These are phyloP conservation scores for Piscicola geometra DNA, from an alignment of 2,888 invertebrate genomes.

Conservation along the genomic window DNA sequence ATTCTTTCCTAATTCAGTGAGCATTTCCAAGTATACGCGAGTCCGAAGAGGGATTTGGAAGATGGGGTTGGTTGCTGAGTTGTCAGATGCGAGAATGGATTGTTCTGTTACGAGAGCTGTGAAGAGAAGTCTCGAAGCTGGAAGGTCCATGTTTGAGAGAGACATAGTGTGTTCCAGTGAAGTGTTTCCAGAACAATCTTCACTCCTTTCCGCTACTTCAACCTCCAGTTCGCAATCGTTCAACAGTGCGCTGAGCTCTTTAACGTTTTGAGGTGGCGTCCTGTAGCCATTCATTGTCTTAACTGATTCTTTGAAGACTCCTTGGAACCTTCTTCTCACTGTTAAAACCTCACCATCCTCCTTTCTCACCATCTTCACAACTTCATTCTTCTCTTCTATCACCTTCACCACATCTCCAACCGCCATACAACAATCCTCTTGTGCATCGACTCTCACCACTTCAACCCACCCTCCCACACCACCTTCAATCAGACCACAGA, in stretches of 20 bases:
- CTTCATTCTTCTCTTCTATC: background rate
- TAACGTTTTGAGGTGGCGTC: too few species aligned
- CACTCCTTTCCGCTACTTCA: too few species aligned
- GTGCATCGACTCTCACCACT: slow-evolving; percentile 32
- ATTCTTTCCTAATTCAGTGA: slow-evolving; percentile 38
- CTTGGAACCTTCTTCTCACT: too few species aligned
- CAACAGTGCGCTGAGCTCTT: too few species aligned
- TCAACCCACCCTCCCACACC: slow-evolving; percentile 40
- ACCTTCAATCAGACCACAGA: slow-evolving; percentile 37
- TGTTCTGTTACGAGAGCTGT: slow-evolving; percentile 42
- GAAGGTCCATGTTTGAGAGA: too few species aligned
- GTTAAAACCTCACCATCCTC: too few species aligned
- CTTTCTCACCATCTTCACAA: too few species aligned
- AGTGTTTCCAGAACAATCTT: too few species aligned
- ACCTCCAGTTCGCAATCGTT: too few species aligned
- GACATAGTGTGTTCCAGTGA: too few species aligned
- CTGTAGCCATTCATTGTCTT: too few species aligned
- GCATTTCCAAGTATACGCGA: slow-evolving; percentile 38
- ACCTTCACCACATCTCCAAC: slow-evolving; percentile 40
- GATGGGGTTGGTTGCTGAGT: slow-evolving; percentile 41
- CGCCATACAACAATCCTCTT: slow-evolving; percentile 30
- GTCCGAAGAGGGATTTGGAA: slow-evolving; percentile 45
- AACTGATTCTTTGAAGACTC: too few species aligned
- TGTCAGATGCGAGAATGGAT: slow-evolving; percentile 43
- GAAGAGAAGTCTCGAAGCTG: slow-evolving; percentile 30